Conservation (phyloP, 2,797 vertebrate genomes). For the Sandelia bainsii region DNA sequence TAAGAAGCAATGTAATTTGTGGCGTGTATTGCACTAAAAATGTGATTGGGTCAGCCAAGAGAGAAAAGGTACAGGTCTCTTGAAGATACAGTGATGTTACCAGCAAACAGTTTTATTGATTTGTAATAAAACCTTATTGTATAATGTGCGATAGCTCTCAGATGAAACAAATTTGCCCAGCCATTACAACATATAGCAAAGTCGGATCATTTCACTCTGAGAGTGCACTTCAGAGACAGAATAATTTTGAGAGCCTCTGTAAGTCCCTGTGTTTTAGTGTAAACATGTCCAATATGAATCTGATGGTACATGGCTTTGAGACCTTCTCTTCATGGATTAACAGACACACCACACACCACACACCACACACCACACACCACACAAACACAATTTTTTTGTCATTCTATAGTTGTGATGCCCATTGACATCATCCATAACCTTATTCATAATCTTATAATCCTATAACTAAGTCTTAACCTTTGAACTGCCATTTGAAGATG, state of each 20-base stretch:
- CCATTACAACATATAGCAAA: slow-evolving; percentile 60
- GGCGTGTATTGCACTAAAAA: slow-evolving; percentile 20
- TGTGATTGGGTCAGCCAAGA: slow-evolving; percentile 33
- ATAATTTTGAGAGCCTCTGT: slow-evolving; percentile 39
- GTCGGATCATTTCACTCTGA: slow-evolving; percentile 70
- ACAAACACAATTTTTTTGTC: too few species aligned
- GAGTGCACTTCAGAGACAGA: slow-evolving; percentile 45
- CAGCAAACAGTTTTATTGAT: slow-evolving; percentile 63
- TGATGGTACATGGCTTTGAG: slow-evolving; percentile 28
- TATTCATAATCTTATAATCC: too few species aligned
- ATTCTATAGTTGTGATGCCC: too few species aligned
- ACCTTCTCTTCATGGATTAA: too few species aligned
- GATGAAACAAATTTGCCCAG: slow-evolving; percentile 64
- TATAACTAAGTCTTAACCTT: too few species aligned
- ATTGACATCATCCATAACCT: too few species aligned
- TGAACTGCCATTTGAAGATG: too few species aligned
- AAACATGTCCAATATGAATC: slow-evolving; percentile 40
- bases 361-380: too few species aligned
- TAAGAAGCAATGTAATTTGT: neutral
- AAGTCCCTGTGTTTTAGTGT: slow-evolving; percentile 40
- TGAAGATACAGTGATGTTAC: slow-evolving; percentile 23
- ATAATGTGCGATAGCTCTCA: slow-evolving; percentile 60
- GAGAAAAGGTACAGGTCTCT: slow-evolving; percentile 20
- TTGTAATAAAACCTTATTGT: slow-evolving; percentile 68
- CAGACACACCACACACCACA: too few species aligned